Evolutionary conservation across 1,140 invertebrate genomes (phyloP).

Genomic region (Geopemphigus sp.): DNA sequence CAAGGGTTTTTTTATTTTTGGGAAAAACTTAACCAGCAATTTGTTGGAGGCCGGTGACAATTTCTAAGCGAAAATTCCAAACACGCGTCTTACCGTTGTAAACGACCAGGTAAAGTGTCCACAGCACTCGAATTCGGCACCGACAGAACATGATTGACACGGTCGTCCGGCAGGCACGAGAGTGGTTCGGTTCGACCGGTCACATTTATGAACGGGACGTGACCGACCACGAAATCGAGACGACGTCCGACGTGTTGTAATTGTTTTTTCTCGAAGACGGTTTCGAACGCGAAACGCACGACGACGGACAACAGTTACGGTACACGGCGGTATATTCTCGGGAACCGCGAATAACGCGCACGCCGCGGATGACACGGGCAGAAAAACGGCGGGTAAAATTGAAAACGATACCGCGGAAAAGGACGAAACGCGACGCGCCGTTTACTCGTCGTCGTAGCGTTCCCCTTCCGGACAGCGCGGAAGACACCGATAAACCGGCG

Average conservation of each 20-base stretch:
- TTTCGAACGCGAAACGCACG: too few relatives aligned
- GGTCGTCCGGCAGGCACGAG: background rate
- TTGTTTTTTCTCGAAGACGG: too few relatives aligned
- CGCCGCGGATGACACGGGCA: background rate
- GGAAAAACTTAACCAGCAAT: background rate
- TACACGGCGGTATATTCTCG: too few relatives aligned
- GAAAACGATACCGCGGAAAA: too few relatives aligned
- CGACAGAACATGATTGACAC: background rate
- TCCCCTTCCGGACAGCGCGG: too few relatives aligned
- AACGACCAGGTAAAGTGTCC: slow-evolving; percentile 38
- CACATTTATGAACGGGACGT: slow-evolving; percentile 11
- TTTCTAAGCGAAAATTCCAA: background rate
- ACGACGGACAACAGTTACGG: too few relatives aligned
- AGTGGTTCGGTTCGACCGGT: background rate
- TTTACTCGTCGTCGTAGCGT: too few relatives aligned
- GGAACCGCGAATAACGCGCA: too few relatives aligned
- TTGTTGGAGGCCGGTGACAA: background rate
- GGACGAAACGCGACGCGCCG: too few relatives aligned
- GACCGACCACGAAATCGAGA: too few relatives aligned
- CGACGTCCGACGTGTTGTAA: background rate
- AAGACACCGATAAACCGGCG: too few relatives aligned
- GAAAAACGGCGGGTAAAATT: background rate
- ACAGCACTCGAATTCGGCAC: slow-evolving; percentile 22
- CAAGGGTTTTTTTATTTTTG: too few relatives aligned
- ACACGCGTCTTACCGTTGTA: slow-evolving; percentile 19